Evolutionary conservation across 1,140 invertebrate species (phyloP).

Genomic region (Zaprionus ornatus): DNA sequence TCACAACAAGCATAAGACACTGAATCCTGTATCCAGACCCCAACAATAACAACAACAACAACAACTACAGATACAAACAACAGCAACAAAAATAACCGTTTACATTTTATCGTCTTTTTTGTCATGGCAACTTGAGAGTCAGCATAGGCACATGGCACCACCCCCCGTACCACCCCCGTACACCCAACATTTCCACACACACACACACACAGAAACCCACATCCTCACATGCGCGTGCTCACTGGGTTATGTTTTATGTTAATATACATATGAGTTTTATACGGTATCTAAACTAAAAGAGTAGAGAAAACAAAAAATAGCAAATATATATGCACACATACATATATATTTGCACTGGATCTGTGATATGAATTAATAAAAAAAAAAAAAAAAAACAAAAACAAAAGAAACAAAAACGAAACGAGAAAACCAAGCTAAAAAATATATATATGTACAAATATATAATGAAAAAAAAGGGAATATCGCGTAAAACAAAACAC

Average conservation of each 20-base stretch:
- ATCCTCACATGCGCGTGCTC: conserved; percentile 65
- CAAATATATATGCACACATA: conserved; percentile 61
- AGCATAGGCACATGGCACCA: conserved; percentile 18
- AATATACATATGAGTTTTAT: conserved; percentile 62
- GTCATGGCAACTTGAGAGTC: conserved; percentile 40
- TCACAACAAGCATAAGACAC: conserved; percentile 77
- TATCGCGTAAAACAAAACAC: conserved; percentile 60
- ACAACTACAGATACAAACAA: conserved; percentile 45
- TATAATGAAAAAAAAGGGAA: conserved; percentile 20
- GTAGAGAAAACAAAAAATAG: conserved; percentile 53
- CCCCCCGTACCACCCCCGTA: conserved; percentile 17
- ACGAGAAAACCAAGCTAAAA: conserved; percentile 30
- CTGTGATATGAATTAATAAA: conserved; percentile 83
- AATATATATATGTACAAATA: conserved; percentile 48
- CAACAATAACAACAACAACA: conserved; percentile 39
- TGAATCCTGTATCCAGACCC: conserved; percentile 29
- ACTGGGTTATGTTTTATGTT: conserved; percentile 71
- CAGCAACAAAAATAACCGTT: conserved; percentile 51
- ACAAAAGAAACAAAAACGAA: conserved; percentile 54
- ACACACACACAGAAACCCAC: conserved; percentile 23
- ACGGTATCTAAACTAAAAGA: conserved; percentile 68
- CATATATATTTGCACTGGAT: conserved; percentile 81
- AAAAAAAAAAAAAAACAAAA: conserved; percentile 58
- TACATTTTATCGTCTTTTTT: conserved; percentile 58
- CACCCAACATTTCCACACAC: conserved; percentile 8